A percentile compares a stretch with the other conserved stretches of the same genome.
phyloP scores from a whole-genome alignment of 2,888 invertebrate genomes.

The Tridacna crocea region DNA sequence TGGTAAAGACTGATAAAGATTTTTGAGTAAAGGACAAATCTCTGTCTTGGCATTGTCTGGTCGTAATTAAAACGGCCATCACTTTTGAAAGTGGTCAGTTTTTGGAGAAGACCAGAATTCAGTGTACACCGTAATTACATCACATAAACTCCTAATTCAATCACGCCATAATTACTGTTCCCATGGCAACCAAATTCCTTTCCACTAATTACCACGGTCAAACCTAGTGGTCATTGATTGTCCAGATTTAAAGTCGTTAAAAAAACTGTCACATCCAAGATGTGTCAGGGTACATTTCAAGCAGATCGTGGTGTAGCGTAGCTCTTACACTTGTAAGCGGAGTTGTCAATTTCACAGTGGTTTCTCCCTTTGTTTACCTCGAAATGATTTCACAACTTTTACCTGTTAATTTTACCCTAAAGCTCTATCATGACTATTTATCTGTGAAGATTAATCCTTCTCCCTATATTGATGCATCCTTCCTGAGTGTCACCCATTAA shows the following conservation, averaged over 20 bases:
- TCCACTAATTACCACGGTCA: conserved; percentile 61
- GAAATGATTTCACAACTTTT: conserved; percentile 41
- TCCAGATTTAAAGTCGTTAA: conserved; percentile 56
- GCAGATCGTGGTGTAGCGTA: neutral
- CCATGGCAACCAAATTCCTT: conserved; percentile 64
- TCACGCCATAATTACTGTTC: conserved; percentile 57
- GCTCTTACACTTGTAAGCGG: neutral
- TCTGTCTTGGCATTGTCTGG: neutral
- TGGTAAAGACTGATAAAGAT: too few relatives aligned
- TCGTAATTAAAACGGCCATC: conserved; percentile 18
- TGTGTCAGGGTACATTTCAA: conserved; percentile 21
- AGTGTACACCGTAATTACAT: conserved; percentile 56
- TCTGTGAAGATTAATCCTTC: conserved; percentile 21
- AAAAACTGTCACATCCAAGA: conserved; percentile 41
- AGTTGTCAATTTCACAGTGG: conserved; percentile 34
- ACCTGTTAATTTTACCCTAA: conserved; percentile 59
- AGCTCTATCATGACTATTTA: conserved; percentile 35
- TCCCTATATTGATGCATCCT: neutral
- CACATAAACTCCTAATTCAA: conserved; percentile 64
- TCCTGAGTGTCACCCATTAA: too few relatives aligned
- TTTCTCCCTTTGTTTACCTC: conserved; percentile 43
- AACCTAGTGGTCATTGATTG: conserved; percentile 57
- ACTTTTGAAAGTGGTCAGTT: conserved; percentile 25
- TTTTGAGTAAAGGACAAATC: neutral
- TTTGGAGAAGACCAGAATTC: conserved; percentile 11